Evolutionary conservation across 2,888 invertebrate species (phyloP).

Genomic region (Lobophora halterata): DNA sequence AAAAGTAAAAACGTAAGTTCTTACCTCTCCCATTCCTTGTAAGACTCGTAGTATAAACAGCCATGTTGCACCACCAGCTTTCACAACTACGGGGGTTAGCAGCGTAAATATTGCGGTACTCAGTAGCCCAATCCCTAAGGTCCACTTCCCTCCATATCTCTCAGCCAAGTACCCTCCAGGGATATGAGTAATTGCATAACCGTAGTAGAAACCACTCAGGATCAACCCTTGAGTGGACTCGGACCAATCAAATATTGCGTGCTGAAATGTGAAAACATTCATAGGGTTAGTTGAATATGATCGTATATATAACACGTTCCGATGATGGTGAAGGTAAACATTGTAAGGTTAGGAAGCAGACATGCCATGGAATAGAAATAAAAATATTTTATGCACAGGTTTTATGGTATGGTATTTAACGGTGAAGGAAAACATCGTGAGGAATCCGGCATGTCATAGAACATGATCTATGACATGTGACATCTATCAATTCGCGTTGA

Average conservation of each 20-base stretch:
- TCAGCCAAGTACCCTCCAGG: constrained; percentile 92
- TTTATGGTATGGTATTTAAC: too few relatives aligned
- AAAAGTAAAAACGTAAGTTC: constrained; percentile 21
- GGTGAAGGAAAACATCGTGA: too few relatives aligned
- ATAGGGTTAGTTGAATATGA: too few relatives aligned
- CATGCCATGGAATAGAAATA: too few relatives aligned
- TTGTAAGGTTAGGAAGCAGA: too few relatives aligned
- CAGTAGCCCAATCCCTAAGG: constrained; percentile 89
- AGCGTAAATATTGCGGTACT: constrained; percentile 91
- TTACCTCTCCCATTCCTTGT: constrained; percentile 90
- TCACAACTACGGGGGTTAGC: constrained; percentile 88
- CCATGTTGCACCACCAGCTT: constrained; percentile 77
- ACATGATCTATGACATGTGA: too few relatives aligned
- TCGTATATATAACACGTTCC: too few relatives aligned
- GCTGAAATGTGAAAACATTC: constrained; percentile 45
- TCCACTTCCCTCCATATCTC: constrained; percentile 92
- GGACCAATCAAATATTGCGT: constrained; percentile 85
- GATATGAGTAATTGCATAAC: constrained; percentile 91
- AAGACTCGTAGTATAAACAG: constrained; percentile 82
- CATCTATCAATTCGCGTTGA: too few relatives aligned
- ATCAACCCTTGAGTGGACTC: constrained; percentile 88
- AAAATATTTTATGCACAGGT: neutral
- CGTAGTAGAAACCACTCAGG: constrained; percentile 91
- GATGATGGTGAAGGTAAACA: too few relatives aligned
- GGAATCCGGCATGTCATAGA: too few relatives aligned